Conservation (phyloP, 1,140 invertebrate species). For the Aphis gossypii region DNA sequence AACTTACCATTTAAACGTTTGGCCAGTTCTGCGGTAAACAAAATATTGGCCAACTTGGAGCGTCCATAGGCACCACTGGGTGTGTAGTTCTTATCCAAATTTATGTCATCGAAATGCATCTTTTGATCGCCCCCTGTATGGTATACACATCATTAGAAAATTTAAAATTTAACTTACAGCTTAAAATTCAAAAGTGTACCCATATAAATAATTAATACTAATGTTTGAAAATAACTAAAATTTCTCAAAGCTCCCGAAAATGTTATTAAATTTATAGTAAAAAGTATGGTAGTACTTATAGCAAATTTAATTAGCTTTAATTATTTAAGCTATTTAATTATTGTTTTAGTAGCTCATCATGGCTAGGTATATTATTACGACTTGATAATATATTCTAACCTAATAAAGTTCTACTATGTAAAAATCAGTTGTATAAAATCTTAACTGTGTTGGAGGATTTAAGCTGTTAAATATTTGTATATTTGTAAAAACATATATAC, state of each 20-base stretch:
- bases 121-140: slow-evolving; percentile 55
- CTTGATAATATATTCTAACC: neutral
- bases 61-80: slow-evolving; percentile 73
- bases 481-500: too few relatives aligned
- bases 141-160: neutral
- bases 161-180: too few relatives aligned
- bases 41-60: slow-evolving; percentile 78
- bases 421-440: neutral
- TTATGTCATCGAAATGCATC: slow-evolving; percentile 62
- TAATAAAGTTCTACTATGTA: neutral
- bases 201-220: too few relatives aligned
- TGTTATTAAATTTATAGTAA: too few relatives aligned
- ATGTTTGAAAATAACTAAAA: too few relatives aligned
- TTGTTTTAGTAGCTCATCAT: neutral
- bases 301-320: too few relatives aligned
- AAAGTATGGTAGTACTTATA: too few relatives aligned
- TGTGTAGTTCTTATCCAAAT: slow-evolving; percentile 70
- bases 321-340: too few relatives aligned
- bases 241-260: too few relatives aligned
- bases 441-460: neutral
- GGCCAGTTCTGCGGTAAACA: slow-evolving; percentile 74
- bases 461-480: neutral
- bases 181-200: too few relatives aligned
- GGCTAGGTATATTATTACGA: too few relatives aligned
- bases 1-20: slow-evolving; percentile 68